Evolutionary conservation across 2,888 invertebrate genomes (phyloP), one percentile per base, ranked within the genome.

Genomic region (Melanostoma mellinum): DNA sequence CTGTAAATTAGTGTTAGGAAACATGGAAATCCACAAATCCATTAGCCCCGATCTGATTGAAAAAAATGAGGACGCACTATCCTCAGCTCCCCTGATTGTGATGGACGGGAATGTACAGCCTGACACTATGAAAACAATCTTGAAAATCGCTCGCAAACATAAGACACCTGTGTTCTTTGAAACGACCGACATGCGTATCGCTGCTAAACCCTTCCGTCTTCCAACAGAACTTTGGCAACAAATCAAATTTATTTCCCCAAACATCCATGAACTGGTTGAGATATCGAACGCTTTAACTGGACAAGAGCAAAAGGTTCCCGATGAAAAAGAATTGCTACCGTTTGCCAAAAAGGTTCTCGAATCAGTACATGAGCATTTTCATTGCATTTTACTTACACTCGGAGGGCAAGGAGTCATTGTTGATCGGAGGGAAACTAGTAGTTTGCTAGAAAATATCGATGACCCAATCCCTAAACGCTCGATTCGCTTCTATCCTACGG

Each of bases 81-180:
- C 92, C 85, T 89, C 91, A 6, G 93, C 96, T 0, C 95, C 96
- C 0, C 90, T 98, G 38, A 93, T 99, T 6, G 92, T 98, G 30
- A 90, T 98, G 67, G 99, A 99, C 90, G 97, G 95, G 6, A 99
- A 99, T 91, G 89, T 96, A 53, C 93, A 95, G 0, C 88, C 93
- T 52, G 91, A 93, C 32, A 94, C 97, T 0, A 94, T 98, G 88
- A 92, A 93, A 86, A 92, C 92, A 60, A 90, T 94, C 33, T 89
- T 97, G 63, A 89, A 93, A 74, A 88, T 95, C 10, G 95, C 96
- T 53, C 87, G 91, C 6, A 88, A 92, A 52, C 89, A 94, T 77
- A 88, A 93, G 44, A 93, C 95, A 88, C 96, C 97, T 95, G 97
- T 97, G 5, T 97, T 97, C 92, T 98, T 95, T 89, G 98, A 98